Base-by-base conservation (phyloP, 2,797 vertebrate species). In the Myiotriccus ornatus region DNA sequence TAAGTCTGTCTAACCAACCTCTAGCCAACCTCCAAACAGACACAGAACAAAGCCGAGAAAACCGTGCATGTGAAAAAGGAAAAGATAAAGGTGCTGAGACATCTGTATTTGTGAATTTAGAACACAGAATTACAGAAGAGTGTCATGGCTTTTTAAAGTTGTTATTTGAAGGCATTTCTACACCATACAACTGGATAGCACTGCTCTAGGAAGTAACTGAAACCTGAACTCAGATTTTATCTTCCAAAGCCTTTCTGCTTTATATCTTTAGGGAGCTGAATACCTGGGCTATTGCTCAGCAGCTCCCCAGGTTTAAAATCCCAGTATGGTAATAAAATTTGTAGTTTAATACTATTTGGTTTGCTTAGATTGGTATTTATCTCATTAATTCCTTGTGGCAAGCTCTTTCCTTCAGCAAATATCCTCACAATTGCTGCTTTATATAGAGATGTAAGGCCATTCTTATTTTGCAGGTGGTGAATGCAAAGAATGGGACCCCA, bases 101-200 rank as follows among this genome's bases (percentile, higher is more conserved):
- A 17, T 47, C 34, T 59, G 2, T 63, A 24, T 49, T 43, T 60
- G 5, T 24, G 12, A 67, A 35, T 76, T 83, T 74, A 77, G 77
- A 83, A 34, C 15, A 73, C 4, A 37, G 8, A 50, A 11, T 53
- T 79, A 10, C 1, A 65, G 32, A 62, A 89, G 1, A 23, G 5
- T 87, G 4, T 4, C 56, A 28, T 1, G 1, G 1, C 67, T 91
- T 80, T 46, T 2, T 39, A 14, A 59, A 73, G 5, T 8, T 46
- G 4, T 43, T 78, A 6, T 73, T 37, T 67, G 25, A 65, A 75
- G 23, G 2, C 4, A 17, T 44, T 87, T 49, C 9, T 77, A 39
- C 14, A 20, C 11, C 0, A 0, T 21, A 34, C 4, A 41, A 8
- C 30, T 64, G 3, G n/a, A 65, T 24, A 56, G 5, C 1, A 7